phyloP scores from a whole-genome alignment of 2,113 vertebrate genomes.

The Canis aureus region DNA sequence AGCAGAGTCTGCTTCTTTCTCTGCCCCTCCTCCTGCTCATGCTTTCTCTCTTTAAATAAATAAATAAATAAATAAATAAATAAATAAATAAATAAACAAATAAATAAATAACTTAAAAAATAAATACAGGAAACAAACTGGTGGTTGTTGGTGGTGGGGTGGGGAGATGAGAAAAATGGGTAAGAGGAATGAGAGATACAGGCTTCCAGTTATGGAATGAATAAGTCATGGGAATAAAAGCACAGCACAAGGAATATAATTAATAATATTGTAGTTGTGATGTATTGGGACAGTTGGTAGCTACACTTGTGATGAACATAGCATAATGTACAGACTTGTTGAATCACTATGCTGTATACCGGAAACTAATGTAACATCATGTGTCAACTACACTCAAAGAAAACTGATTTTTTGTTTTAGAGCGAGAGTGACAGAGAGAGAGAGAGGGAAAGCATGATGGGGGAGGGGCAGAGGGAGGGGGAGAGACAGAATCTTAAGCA shows the following conservation, averaged over 20 bases:
- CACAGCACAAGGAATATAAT: neutral
- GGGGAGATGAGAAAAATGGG: neutral
- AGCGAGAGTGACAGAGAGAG: too few species aligned
- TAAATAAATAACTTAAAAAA: too few species aligned
- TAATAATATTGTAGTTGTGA: neutral
- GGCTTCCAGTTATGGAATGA: neutral
- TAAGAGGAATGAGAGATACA: neutral
- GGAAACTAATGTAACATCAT: neutral
- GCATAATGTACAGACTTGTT: neutral
- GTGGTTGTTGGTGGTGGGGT: neutral
- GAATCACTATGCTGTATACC: neutral
- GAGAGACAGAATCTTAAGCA: neutral
- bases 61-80: too few species aligned
- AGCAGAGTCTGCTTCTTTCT: too few species aligned
- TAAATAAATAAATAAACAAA: too few species aligned
- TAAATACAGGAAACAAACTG: neutral
- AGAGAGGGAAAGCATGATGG: neutral
- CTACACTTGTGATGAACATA: neutral
- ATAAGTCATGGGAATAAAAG: neutral
- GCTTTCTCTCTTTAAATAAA: too few species aligned
- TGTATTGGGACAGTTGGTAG: neutral
- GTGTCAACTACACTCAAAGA: neutral
- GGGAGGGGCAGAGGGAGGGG: neutral
- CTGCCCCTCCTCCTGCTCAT: too few species aligned
- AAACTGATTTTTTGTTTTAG: neutral